Conservation (phyloP, 2,888 invertebrate species). For the Ecdyonurus torrentis region DNA sequence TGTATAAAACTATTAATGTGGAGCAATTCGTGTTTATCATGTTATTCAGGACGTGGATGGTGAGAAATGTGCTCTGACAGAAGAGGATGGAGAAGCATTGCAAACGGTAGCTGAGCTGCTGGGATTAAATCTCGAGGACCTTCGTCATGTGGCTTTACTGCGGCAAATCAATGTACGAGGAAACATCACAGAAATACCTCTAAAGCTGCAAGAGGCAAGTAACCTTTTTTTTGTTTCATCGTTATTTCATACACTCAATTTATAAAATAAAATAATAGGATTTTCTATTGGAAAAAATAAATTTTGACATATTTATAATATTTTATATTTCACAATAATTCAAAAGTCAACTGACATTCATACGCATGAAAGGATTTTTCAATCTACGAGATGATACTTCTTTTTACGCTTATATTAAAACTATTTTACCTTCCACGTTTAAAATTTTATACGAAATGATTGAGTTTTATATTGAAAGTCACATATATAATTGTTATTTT, state of each 20-base stretch:
- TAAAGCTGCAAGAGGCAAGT: slow-evolving; percentile 64
- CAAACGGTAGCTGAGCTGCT: slow-evolving; percentile 54
- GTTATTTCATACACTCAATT: slow-evolving; percentile 7
- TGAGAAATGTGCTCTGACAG: slow-evolving; percentile 59
- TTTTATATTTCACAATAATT: no score
- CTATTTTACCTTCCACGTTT: no score
- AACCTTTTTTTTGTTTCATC: not conserved
- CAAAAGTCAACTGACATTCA: no score
- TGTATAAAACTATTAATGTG: no score
- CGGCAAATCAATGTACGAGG: slow-evolving; percentile 84
- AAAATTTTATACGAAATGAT: no score
- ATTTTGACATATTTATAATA: no score
- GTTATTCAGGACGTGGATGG: slow-evolving; percentile 71
- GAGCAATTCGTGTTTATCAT: no score
- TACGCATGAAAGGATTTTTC: no score
- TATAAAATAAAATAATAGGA: not conserved
- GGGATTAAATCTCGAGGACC: slow-evolving; percentile 54
- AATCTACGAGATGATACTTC: no score
- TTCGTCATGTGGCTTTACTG: slow-evolving; percentile 55
- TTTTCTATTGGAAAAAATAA: not conserved
- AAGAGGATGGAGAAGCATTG: slow-evolving; percentile 52
- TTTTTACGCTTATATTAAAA: no score
- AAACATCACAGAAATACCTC: slow-evolving; percentile 81
- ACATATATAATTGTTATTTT: no score
- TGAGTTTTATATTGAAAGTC: no score